Conservation (phyloP, 2,797 vertebrate species). For the Platyrinchus mystaceus region DNA sequence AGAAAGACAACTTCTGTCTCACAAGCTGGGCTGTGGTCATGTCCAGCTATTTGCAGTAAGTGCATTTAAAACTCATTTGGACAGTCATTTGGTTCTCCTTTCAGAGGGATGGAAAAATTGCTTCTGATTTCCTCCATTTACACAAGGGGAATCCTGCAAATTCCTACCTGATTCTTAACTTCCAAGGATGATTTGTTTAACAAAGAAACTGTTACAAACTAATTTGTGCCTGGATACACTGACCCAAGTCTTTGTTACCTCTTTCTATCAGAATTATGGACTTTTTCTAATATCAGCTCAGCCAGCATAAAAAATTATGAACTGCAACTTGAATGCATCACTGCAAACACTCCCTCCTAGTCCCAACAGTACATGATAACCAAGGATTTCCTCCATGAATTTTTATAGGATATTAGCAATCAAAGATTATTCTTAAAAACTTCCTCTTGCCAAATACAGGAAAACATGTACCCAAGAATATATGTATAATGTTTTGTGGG, state of each 20-base stretch:
- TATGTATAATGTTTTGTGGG: not conserved
- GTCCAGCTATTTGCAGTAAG: not conserved
- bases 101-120: not conserved
- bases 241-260: not conserved
- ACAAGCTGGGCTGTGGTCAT: not conserved
- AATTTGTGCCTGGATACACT: not conserved
- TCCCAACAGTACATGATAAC: not conserved
- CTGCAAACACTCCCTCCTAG: not conserved
- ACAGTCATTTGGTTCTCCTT: not conserved
- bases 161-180: not conserved
- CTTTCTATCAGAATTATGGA: not conserved
- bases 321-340: not conserved
- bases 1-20: not conserved
- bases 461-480: not conserved
- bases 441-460: not conserved
- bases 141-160: conserved; percentile 16
- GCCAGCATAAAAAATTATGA: not conserved
- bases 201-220: not conserved
- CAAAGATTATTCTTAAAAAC: not conserved
- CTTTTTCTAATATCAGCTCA: not conserved
- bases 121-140: conserved; percentile 35
- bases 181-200: not conserved
- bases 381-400: not conserved
- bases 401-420: not conserved
- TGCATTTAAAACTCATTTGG: not conserved